Percentiles rank a stretch among this genome's conserved stretches.
phyloP scores from a whole-genome alignment of 2,113 vertebrate genomes.

The Chloropsis cyanopogon region DNA sequence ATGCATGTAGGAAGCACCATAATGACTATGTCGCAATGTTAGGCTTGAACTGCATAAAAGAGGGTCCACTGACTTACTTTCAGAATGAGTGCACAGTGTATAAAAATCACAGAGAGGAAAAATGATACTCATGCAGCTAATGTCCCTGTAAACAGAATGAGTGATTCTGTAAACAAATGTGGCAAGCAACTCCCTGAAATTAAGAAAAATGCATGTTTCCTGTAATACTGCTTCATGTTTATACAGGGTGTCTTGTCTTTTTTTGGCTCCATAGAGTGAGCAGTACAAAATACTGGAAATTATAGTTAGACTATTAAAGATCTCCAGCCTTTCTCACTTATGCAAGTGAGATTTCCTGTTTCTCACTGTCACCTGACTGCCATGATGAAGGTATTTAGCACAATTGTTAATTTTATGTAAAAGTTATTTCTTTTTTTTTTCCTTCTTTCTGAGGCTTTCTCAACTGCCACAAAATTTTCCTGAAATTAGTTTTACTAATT shows the following conservation, averaged over 20 bases:
- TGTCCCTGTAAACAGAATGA: conserved; percentile 57
- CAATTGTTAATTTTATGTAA: not conserved
- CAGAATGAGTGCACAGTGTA: conserved; percentile 23
- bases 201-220: conserved; percentile 32
- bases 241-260: not conserved
- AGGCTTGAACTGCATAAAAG: not conserved
- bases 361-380: not conserved
- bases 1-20: not conserved
- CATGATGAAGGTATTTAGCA: not conserved
- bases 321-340: conserved; percentile 28
- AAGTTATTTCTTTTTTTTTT: not conserved
- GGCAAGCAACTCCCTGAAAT: conserved; percentile 40
- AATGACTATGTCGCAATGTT: not conserved
- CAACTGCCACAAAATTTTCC: not conserved
- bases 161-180: conserved; percentile 50
- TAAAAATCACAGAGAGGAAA: conserved; percentile 44
- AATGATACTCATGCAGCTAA: conserved; percentile 25
- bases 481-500: not conserved
- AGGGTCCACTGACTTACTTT: conserved; percentile 37
- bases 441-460: not conserved
- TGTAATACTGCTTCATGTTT: conserved; percentile 51
- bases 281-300: conserved; percentile 45
- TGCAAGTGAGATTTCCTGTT: conserved; percentile 55
- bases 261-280: conserved; percentile 1
- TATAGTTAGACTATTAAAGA: not conserved